Conservation (phyloP, 2,888 invertebrate species). For the Epistrophe grossulariae region DNA sequence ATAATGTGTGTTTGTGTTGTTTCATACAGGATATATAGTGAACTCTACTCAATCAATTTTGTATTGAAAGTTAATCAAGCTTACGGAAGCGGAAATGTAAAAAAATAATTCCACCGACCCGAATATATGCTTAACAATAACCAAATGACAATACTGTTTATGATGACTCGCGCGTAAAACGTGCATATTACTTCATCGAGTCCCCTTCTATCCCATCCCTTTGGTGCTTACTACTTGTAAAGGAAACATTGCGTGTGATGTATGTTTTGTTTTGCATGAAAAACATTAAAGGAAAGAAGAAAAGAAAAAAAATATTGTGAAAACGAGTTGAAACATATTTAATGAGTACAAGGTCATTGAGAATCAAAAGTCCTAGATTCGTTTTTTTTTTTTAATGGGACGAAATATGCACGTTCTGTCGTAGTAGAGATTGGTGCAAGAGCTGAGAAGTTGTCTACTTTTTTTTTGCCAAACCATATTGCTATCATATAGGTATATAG, state of each 20-base stretch:
- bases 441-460: conserved; percentile 68
- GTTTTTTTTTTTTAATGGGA: conserved; percentile 39
- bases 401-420: conserved; percentile 56
- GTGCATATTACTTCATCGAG: conserved; percentile 57
- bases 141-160: conserved; percentile 12
- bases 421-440: conserved; percentile 63
- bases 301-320: conserved; percentile 31
- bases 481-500: not conserved
- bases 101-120: conserved; percentile 6
- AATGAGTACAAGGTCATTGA: conserved; percentile 76
- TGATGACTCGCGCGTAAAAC: conserved; percentile 47
- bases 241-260: conserved; percentile 54
- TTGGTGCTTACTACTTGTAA: not conserved
- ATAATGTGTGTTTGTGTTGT: conserved; percentile 16
- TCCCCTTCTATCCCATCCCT: not conserved
- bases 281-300: conserved; percentile 44
- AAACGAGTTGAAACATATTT: conserved; percentile 66
- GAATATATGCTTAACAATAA: conserved; percentile 10
- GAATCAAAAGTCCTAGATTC: conserved; percentile 75
- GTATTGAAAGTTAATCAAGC: conserved; percentile 51
- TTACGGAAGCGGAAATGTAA: conserved; percentile 47
- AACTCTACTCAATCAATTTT: conserved; percentile 66
- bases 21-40: conserved; percentile 20
- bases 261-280: conserved; percentile 62
- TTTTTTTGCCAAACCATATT: conserved; percentile 40